Base-by-base conservation (phyloP, 1,140 invertebrate species). In the Zaprionus inermis region DNA sequence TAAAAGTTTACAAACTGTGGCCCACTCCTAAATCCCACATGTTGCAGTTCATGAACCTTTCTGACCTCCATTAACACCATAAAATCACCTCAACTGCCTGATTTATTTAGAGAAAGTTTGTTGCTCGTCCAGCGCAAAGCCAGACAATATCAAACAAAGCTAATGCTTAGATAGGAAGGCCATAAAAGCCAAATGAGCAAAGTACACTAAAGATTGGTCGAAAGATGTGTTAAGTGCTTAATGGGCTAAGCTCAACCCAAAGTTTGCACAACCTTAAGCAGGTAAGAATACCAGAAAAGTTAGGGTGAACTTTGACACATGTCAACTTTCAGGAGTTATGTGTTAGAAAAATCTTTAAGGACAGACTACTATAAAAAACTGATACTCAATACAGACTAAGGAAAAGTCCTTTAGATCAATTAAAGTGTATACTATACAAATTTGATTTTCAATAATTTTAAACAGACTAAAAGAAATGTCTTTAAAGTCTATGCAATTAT, bases 141-240 rank as follows among this genome's bases (percentile, higher is more conserved):
- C n/a, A 49, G 44, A 22, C 44, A 49, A 49, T 49, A 49, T 49
- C 18, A 49, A 49, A 22, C 44, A 49, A 22, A 49, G 18, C 44
- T 12, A 49, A 49, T 49, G 44, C 20, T 16, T 18, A 22, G 44
- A 49, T 20, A 49, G 18, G 10, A 49, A 22, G 18, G 9, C 44
- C 44, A 49, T 49, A 49, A 49, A 49, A 22, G 44, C 18, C 44
- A 49, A 49, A 49, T 49, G 44, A 49, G 22, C 44, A 22, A 22
- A 49, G 10, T 22, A 49, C 11, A 49, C 44, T 49, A 49, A 49
- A 49, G 44, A 49, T 49, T 49, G 22, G 22, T 49, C 20, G 44
- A 49, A 44, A 20, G 18, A 20, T 20, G 18, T 49, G 44, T 18
- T 11, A 12, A 49, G 3, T 9, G 16, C 20, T 49, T 49, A 22